Evolutionary conservation across 1,140 invertebrate species (phyloP), one percentile per base, ranked within the genome.

Genomic region (Sipha flava): DNA sequence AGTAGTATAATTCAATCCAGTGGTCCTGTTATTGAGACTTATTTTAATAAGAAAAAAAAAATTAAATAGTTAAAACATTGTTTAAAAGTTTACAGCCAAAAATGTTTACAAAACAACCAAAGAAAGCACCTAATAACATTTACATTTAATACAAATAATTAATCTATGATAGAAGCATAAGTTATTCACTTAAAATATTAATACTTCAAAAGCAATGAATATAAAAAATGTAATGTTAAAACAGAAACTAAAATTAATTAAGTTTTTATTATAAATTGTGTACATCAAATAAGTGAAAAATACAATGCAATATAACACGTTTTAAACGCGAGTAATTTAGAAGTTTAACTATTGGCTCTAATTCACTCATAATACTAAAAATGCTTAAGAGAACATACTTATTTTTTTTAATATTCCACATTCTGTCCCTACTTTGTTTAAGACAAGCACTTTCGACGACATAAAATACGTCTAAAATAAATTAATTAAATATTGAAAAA

Each of bases 381-480:
- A 66, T 43, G n/a, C 21, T 43, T 26, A 23, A 23, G 9, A 62
- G 31, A 14, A 66, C 64, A 66, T 66, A 66, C 64, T 66, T 66
- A 43, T 66, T 26, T 66, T n/a, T n/a, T 43, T 66, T 43, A 66
- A 66, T 66, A 66, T 40, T 66, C 64, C 64, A 66, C 26, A 43
- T 66, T 43, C 37, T 23, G 34, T 66, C 34, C 64, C 37, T 66
- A 66, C 16, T 43, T 5, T 66, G 34, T 43, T 66, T 2, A 66
- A 43, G 64, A 26, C 0, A 29, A 66, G 64, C 37, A 66, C 64
- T 66, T 66, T 66, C 64, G 43, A 34, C 64, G 3, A 66, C 64
- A 66, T 26, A 66, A 43, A 66, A 66, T 66, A 66, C 34, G 37
- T 66, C 64, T 66, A 66, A 23, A 66, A 66, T 43, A 66, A 66